A percentile compares a stretch with the other conserved stretches of the same genome.
phyloP scores from a whole-genome alignment of 2,113 vertebrate species.

The Xenopus laevis region DNA sequence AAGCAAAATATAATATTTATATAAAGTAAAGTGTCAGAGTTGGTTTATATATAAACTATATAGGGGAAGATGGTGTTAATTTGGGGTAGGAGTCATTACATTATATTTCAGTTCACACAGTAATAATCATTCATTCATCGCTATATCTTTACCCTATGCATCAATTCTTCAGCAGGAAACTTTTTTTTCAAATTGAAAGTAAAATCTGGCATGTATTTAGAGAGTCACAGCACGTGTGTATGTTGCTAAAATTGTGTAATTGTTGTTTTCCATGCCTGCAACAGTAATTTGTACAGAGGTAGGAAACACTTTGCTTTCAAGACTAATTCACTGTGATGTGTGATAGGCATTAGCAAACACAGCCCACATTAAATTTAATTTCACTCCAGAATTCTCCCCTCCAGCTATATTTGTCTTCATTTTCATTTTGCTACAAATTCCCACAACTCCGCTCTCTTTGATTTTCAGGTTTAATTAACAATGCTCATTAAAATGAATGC shows the following conservation, averaged over 20 bases:
- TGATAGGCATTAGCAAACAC: conserved; percentile 57
- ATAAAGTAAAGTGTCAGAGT: no score
- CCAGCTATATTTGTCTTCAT: conserved; percentile 61
- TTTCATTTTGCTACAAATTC: conserved; percentile 66
- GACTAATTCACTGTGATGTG: conserved; percentile 38
- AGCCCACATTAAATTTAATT: conserved; percentile 57
- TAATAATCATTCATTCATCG: no score
- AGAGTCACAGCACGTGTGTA: background rate
- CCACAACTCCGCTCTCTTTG: conserved; percentile 66
- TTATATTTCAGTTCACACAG: no score
- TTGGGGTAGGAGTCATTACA: no score
- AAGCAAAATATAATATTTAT: no score
- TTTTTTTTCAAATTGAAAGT: no score
- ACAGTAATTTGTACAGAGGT: conserved; percentile 18
- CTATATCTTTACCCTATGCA: no score
- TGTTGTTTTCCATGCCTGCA: background rate
- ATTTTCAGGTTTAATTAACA: conserved; percentile 73
- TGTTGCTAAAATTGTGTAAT: background rate
- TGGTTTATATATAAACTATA: no score
- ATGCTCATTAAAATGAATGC: conserved; percentile 67
- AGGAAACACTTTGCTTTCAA: conserved; percentile 32
- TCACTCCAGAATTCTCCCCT: conserved; percentile 62
- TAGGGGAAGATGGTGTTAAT: no score
- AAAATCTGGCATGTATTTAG: no score
- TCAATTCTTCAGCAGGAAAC: no score